Evolutionary conservation across 2,797 vertebrate species (phyloP).

Genomic region (Loriculus beryllinus): DNA sequence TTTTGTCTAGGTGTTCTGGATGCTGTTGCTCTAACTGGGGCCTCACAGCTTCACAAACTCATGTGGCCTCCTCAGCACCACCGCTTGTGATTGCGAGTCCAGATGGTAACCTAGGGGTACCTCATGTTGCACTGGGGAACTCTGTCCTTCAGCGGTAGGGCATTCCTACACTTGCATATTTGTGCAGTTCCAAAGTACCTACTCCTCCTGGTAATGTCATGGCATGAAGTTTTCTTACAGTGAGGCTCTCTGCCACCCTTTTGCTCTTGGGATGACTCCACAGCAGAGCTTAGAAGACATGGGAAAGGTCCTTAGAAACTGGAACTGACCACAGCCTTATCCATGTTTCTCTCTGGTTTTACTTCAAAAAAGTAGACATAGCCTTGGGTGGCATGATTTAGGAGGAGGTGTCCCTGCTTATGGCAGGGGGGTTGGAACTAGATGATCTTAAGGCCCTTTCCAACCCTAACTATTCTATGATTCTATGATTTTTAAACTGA

Average conservation of each 20-base stretch:
- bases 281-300: neutral
- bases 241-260: rapidly evolving
- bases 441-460: no score
- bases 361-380: neutral
- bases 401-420: no score
- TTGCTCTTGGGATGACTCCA: neutral
- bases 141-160: neutral
- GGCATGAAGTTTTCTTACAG: neutral
- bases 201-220: neutral
- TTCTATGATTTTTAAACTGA: neutral
- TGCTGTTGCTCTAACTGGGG: neutral
- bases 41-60: neutral
- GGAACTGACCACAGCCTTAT: neutral
- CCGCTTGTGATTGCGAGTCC: neutral
- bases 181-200: neutral
- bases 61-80: neutral
- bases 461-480: no score
- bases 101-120: neutral
- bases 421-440: neutral
- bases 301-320: neutral
- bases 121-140: neutral
- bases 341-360: neutral
- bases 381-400: no score
- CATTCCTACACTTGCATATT: neutral
- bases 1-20: neutral